Percentiles rank a stretch among this genome's conserved stretches.
These are phyloP conservation scores for Hecatera dysodea DNA, from an alignment of 2,888 invertebrate species.

Conservation along the genomic window DNA sequence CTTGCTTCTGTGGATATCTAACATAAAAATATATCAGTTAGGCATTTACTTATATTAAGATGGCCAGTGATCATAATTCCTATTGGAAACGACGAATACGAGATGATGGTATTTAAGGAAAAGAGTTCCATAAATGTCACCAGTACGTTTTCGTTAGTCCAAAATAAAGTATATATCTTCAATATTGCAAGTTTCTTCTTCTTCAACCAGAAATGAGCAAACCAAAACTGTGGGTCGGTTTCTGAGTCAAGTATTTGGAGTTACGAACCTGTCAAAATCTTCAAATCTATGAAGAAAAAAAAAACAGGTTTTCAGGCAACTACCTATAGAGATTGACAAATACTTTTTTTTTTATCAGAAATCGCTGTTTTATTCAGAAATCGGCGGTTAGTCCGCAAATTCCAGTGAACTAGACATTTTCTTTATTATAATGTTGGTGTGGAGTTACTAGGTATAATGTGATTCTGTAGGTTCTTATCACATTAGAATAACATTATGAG, in stretches of 20 bases:
- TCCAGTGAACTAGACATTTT: neutral
- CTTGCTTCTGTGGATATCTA: neutral
- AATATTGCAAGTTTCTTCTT: constrained; percentile 22
- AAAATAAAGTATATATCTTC: neutral
- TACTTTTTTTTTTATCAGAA: neutral
- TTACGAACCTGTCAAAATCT: neutral
- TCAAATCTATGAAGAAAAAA: neutral
- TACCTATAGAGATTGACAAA: neutral
- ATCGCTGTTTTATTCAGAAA: too few relatives aligned
- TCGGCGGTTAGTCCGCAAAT: neutral
- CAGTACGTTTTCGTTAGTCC: too few relatives aligned
- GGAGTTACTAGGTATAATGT: neutral
- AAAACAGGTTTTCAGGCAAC: neutral
- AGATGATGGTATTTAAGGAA: constrained; percentile 3
- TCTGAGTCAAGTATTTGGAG: neutral
- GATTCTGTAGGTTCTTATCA: neutral
- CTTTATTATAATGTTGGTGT: neutral
- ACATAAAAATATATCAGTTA: neutral
- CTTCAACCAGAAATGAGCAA: constrained; percentile 6
- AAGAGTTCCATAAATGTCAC: too few relatives aligned
- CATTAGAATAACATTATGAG: neutral
- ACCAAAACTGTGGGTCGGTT: neutral
- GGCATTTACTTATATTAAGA: neutral
- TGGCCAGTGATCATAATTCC: constrained; percentile 6
- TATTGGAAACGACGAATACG: neutral